phyloP scores from a whole-genome alignment of 2,113 vertebrate genomes.

The Ginglymostoma cirratum region DNA sequence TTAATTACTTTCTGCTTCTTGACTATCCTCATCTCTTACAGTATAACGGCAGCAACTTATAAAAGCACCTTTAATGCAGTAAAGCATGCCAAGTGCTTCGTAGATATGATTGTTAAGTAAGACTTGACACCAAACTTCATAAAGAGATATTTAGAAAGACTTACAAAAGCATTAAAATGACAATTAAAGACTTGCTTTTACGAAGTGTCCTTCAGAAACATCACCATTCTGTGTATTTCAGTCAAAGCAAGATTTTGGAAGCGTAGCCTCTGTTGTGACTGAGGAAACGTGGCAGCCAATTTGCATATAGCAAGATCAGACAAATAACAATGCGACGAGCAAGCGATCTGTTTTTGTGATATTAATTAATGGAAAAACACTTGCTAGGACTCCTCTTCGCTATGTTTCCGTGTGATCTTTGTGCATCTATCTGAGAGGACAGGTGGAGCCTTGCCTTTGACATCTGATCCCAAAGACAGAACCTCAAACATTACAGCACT shows the following conservation, averaged over 20 bases:
- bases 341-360: not conserved
- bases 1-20: not conserved
- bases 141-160: not conserved
- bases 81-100: not conserved
- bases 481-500: not conserved
- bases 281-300: not conserved
- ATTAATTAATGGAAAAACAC: not conserved
- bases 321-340: not conserved
- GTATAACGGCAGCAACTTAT: not conserved
- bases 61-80: not conserved
- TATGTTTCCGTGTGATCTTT: not conserved
- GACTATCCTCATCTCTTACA: not conserved
- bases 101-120: not conserved
- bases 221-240: not conserved
- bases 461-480: too few species aligned
- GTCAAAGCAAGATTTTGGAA: not conserved
- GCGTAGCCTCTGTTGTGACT: not conserved
- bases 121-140: not conserved
- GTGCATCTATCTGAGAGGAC: not conserved
- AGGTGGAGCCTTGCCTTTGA: not conserved
- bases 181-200: not conserved
- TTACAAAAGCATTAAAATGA: constrained; percentile 3
- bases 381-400: not conserved
- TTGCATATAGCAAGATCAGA: not conserved
- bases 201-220: not conserved